Evolutionary conservation across 2,113 vertebrate genomes (phyloP), one percentile per base, ranked within the genome.

Genomic region (Perca schrenkii): DNA sequence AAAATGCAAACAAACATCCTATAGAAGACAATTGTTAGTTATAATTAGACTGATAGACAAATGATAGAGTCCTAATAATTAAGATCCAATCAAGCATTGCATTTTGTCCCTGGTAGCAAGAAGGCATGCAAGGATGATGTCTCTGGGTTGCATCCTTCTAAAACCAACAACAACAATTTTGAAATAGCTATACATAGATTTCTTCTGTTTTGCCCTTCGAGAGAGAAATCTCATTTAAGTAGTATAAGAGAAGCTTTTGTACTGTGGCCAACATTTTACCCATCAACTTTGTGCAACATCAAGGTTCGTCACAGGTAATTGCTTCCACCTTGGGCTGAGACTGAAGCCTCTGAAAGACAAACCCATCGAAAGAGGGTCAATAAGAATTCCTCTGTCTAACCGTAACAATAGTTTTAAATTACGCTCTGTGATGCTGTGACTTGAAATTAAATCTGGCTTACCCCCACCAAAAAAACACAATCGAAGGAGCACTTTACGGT

Each of bases 251-350:
- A 69, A 25, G 34, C 52, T 46, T 83, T 80, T 82, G 53, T 60
- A 34, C 57, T 34, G n/a, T 12, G 3, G 77, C 63, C 80, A 83
- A 54, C 47, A 31, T 84, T 85, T 89, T 28, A 84, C 49, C 68
- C 69, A 76, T 80, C 50, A 62, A 83, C 81, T 86, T 56, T 79
- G 57, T 74, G 61, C 71, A 79, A 75, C 80, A 89, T 80, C 77
- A 83, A 87, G 82, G 69, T 91, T 75, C 81, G 77, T 90, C 75
- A 14, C 74, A 89, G 86, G 87, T 93, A 91, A 92, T 93, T 91
- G 85, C 86, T 93, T 88, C 88, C 92, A 93, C 90, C 82, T 78
- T 91, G 61, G 73, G 79, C 79, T 79, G 49, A 73, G 80, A 77
- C 28, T 49, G 65, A 82, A 57, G 67, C 64, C 11, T 77, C 80